Evolutionary conservation across 2,113 vertebrate genomes (phyloP), one percentile per base, ranked within the genome.

Genomic region (Prunella fulvescens): DNA sequence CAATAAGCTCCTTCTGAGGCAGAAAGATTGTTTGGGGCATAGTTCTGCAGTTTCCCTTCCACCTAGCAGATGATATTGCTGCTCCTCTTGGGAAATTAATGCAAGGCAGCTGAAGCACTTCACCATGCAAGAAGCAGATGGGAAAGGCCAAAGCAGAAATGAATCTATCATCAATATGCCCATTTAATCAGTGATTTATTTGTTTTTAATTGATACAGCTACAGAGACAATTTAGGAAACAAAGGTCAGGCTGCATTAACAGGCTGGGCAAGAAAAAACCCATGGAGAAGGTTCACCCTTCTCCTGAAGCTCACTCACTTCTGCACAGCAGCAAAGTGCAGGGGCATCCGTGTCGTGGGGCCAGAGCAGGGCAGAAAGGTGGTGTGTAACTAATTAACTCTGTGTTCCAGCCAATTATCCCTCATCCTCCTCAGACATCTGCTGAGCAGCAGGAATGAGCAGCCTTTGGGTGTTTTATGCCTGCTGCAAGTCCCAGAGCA

Each of bases 71-170:
- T 18, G 12, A 54, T 65, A 81, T 83, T 90, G 86, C 90, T 92
- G 78, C 74, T 96, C 66, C 97, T 97, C 97, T 44, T 92, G 96
- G 97, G 97, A 97, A 98, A 98, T 97, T 88, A 97, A 58, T 74
- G 84, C 57, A 90, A 97, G 88, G 70, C 69, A 69, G 61, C 88
- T 66, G 33, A 95, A 95, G 74, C 42, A 71, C 81, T 92, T 85
- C 88, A 86, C 91, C 70, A 11, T 67, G 81, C 88, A 92, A 47
- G 29, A 50, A 96, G 44, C 93, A 95, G 90, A 96, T 94, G 96
- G 96, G 67, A 94, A 96, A 96, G 83, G 96, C 91, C 92, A 70
- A 86, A 86, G 73, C 50, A 93, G 83, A 95, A 95, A 90, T 87
- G 42, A 96, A 73, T 74, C 88, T 86, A 65, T 93, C 88, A 95